Evolutionary conservation across 2,888 invertebrate species (phyloP), one percentile per base, ranked within the genome.

Genomic region (Heliconius cydno): DNA sequence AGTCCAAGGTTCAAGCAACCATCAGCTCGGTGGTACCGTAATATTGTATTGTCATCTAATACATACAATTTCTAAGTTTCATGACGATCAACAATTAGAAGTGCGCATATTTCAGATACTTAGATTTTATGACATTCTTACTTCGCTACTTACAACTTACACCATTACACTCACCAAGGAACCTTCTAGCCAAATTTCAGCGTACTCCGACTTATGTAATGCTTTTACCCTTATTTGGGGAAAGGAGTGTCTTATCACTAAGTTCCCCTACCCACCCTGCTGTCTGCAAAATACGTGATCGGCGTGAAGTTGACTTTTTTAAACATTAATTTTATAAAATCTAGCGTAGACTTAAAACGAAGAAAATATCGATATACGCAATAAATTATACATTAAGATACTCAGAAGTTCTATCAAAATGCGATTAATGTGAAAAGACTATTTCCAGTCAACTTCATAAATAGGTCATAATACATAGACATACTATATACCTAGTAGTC

Each of bases 381-480:
- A 68, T 25, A 25, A 41, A 68, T 41, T 13, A 68, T 68, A 15
- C 38, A 41, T 38, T 13, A 68, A 41, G 5, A 25, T 68, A 65
- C 68, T 34, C 38, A 22, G 34, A 68, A 68, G 12, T 41, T 41
- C 12, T 25, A 68, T 38, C n/a, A n/a, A 38, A n/a, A 68, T 12
- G n/a, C 41, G 68, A 68, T 68, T 66, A 68, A 74, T 41, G 28
- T 25, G 41, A 28, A 28, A 38, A 38, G n/a, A 63, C 25, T 41
- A 19, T 81, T 83, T 82, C 80, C 82, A 72, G 78, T 76, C 76
- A 67, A 81, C 76, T 75, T 76, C 65, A 68, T 76, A 84, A 79
- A 38, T 80, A 70, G 70, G 72, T 65, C 66, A 82, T 79, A 78
- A 75, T 77, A 71, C 65, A 65, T 65, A 65, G 63, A 25, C 4